Percentiles rank a stretch among this genome's conserved stretches.
These are phyloP conservation scores for Rhinella marina DNA, from an alignment of 2,797 vertebrate genomes.

Conservation along the genomic window DNA sequence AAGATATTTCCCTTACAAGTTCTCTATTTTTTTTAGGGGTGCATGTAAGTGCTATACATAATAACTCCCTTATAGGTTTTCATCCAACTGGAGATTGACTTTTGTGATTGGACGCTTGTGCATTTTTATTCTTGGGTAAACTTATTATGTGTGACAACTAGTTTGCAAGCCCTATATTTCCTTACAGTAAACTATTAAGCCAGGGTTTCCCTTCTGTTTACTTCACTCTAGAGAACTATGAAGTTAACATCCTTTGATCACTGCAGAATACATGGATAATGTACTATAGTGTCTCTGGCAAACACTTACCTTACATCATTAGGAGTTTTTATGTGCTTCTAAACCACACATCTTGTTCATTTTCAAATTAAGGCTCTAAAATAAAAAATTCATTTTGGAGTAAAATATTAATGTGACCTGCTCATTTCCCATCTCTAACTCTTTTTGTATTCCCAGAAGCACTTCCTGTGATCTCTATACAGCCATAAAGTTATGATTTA, in stretches of 20 bases:
- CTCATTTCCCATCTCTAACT: slow-evolving; percentile 76
- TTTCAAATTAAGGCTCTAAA: slow-evolving; percentile 75
- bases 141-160: not conserved
- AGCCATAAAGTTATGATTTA: slow-evolving; percentile 28
- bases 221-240: slow-evolving; percentile 2
- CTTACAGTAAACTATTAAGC: slow-evolving; percentile 20
- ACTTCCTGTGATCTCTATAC: not conserved
- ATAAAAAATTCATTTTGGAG: slow-evolving; percentile 80
- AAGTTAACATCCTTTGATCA: slow-evolving; percentile 34
- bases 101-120: no score
- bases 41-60: no score
- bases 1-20: no score
- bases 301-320: slow-evolving; percentile 72
- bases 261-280: slow-evolving; percentile 24
- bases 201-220: slow-evolving; percentile 2
- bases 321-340: slow-evolving; percentile 67
- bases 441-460: slow-evolving; percentile 60
- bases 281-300: slow-evolving; percentile 66
- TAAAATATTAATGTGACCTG: slow-evolving; percentile 79
- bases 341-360: slow-evolving; percentile 71
- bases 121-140: no score
- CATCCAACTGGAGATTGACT: no score
- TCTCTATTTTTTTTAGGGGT: no score
- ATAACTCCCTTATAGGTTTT: no score
- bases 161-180: not conserved